Base-by-base conservation (phyloP, 2,888 invertebrate genomes). In the Hyppa rectilinea region DNA sequence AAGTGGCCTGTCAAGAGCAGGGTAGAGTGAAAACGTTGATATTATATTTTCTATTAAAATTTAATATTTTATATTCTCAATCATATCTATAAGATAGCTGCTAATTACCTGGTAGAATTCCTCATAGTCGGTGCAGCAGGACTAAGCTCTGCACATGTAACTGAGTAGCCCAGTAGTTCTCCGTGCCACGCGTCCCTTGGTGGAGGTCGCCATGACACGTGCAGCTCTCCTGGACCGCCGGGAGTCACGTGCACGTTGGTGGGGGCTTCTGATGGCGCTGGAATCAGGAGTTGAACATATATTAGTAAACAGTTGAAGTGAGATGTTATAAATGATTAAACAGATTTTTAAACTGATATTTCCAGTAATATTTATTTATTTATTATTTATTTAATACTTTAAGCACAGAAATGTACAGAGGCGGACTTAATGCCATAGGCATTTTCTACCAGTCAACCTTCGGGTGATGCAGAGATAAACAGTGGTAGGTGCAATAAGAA, bases 161-260 rank as follows among this genome's bases (percentile, higher is more conserved):
- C 97, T 40, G 97, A 97, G 91, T 98, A 98, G 14, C 98, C 98
- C 17, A 97, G 94, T 61, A 98, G 96, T 78, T 97, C 97, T 0
- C 98, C 98, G 89, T 98, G 97, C 97, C 97, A 97, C 0, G 97
- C 95, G 71, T 97, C 97, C n/a, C 97, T 94, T 49, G 97, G 96
- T 0, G 98, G 98, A 7, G 98, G 97, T 66, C 97, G 96, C 98
- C 98, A 98, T n/a, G 97, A 96, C 75, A 97, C 97, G 84, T 97
- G 96, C 56, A 98, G 92, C 88, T 97, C 97, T 71, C 97, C 97
- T 0, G 98, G 97, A 2, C 97, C 97, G 17, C 97, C 96, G 0
- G 98, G 96, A 45, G 97, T 96, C 23, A 97, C 97, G 60, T 96
- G 96, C 31, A 98, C 97, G 85, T 97, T 96, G 34, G 95, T 95